Evolutionary conservation across 2,888 invertebrate species (phyloP).

Genomic region (Drosophila nigricruria): DNA sequence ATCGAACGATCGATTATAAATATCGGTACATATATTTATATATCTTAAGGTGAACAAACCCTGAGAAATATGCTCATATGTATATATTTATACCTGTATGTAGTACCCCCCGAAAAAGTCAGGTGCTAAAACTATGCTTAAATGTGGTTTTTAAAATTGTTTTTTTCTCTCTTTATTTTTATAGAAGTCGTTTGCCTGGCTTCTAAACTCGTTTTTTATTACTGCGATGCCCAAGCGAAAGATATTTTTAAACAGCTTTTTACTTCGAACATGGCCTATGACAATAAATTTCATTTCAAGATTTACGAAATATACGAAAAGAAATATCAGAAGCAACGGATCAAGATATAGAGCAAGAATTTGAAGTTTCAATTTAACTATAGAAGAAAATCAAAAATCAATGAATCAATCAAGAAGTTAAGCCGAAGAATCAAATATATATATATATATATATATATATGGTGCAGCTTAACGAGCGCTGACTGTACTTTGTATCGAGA

Average conservation of each 20-base stretch:
- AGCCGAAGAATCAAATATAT: background rate
- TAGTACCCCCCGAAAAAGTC: background rate
- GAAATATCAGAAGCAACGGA: too few species aligned
- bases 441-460: background rate
- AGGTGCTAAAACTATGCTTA: conserved; percentile 8
- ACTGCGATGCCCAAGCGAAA: background rate
- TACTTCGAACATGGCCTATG: conserved; percentile 10
- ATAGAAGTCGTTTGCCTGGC: conserved; percentile 8
- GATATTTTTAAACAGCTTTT: conserved; percentile 12
- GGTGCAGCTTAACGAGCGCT: background rate
- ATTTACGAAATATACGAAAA: background rate
- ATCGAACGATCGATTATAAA: conserved; percentile 4
- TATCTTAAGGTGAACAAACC: conserved; percentile 6
- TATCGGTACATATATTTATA: background rate
- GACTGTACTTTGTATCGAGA: background rate
- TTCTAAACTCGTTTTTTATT: conserved; percentile 17
- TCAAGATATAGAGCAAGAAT: background rate
- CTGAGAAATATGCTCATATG: background rate
- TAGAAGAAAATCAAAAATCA: background rate
- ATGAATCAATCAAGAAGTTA: background rate
- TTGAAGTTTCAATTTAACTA: background rate
- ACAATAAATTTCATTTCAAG: conserved; percentile 5
- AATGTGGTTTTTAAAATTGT: background rate
- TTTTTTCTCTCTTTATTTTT: too few species aligned
- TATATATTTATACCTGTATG: background rate